Base-by-base conservation (phyloP, 2,797 vertebrate genomes). In the Sebastes oblongus region DNA sequence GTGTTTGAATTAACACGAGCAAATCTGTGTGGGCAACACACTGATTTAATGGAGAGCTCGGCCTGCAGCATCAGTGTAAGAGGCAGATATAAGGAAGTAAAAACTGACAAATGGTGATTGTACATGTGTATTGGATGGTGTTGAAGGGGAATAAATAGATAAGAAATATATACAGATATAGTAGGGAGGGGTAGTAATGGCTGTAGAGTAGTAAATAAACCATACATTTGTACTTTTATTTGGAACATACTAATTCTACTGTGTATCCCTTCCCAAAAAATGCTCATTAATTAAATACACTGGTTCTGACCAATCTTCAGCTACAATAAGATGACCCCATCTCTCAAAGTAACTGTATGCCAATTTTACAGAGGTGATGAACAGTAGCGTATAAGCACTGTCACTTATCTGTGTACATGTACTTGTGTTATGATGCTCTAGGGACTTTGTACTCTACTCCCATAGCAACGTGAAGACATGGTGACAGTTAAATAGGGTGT, bases 1-100 rank as follows among this genome's bases (percentile, higher is more conserved):
- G 50, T 76, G 58, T 83, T 86, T 79, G 64, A 89, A 82, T 91
- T 81, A 87, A 68, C 20, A 79, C 42, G 24, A 75, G 42, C 70
- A 77, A 34, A 71, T 77, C 39, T 2, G 50, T 46, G 72, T 85
- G 56, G 61, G 64, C 82, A 85, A 77, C 61, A 77, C 61, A 72
- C 46, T 75, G 75, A 85, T 87, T 86, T 85, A 81, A 86, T 80
- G 55, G 74, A 66, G 75, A 81, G 50, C 50, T 27, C 27, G 12
- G n/a, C 58, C 64, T 80, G 52, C 54, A 72, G 64, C 61, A 66
- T 69, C 70, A 82, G 56, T 62, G 61, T 75, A 77, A 76, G 8
- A 72, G 61, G n/a, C 5, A n/a, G 24, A 74, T 76, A 36, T 56
- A 76, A 68, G 36, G 6, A 80, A 34, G 29, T 29, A 56, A 71